phyloP scores from a whole-genome alignment of 1,140 invertebrate genomes.

The Drosophila tani region DNA sequence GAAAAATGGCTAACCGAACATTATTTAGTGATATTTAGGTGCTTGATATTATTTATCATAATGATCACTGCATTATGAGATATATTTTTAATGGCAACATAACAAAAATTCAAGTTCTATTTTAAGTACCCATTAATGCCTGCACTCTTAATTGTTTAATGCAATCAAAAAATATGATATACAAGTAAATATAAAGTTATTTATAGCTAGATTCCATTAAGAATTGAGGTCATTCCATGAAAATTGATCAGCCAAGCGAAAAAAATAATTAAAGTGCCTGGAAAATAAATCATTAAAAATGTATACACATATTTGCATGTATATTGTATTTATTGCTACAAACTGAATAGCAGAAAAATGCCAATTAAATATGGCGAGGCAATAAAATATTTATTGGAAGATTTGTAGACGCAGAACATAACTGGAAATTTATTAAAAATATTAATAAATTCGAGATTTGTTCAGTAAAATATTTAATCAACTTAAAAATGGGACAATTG shows the following conservation, averaged over 20 bases:
- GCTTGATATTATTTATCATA: too few relatives aligned
- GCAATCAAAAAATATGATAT: background rate
- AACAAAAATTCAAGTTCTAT: too few relatives aligned
- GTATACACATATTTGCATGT: background rate
- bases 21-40: too few relatives aligned
- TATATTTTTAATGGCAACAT: too few relatives aligned
- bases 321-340: background rate
- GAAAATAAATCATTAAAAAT: constrained; percentile 3
- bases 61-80: too few relatives aligned
- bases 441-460: too few relatives aligned
- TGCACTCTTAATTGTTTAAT: background rate
- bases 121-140: background rate
- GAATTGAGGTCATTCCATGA: constrained; percentile 10
- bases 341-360: background rate
- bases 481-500: background rate
- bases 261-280: constrained; percentile 9
- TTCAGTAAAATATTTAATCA: too few relatives aligned
- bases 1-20: too few relatives aligned
- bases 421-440: background rate
- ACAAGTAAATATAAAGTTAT: constrained; percentile 1
- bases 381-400: background rate
- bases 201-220: constrained; percentile 9
- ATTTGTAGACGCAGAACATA: background rate
- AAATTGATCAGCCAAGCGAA: constrained; percentile 16
- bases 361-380: constrained; percentile 9